Percentiles rank a stretch among this genome's conserved stretches.
phyloP scores from a whole-genome alignment of 2,888 invertebrate species.

The Amphipoea lucens region DNA sequence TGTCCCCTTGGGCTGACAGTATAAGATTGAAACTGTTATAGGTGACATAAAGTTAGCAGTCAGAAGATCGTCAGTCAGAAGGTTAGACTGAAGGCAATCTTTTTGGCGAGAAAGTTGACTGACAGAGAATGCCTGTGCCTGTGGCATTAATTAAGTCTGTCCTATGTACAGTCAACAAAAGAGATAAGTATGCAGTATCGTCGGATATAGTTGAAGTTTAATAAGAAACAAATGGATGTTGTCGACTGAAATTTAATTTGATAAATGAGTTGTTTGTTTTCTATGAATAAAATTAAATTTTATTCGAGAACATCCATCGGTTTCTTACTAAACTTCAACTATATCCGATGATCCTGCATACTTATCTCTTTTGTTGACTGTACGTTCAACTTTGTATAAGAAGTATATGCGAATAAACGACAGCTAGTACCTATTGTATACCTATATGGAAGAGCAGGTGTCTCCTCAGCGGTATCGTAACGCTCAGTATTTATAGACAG shows the following conservation, averaged over 20 bases:
- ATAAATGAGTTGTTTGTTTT: too few species aligned
- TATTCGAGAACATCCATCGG: too few species aligned
- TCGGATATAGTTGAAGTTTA: too few species aligned
- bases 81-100: not conserved
- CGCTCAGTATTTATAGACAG: not conserved
- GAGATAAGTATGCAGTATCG: too few species aligned
- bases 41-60: not conserved
- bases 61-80: not conserved
- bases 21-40: not conserved
- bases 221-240: too few species aligned
- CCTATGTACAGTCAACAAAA: too few species aligned
- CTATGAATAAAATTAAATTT: too few species aligned
- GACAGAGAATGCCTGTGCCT: too few species aligned
- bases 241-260: too few species aligned
- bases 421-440: constrained; percentile 15
- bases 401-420: not conserved
- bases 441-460: constrained; percentile 26
- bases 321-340: too few species aligned
- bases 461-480: not conserved
- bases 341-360: too few species aligned
- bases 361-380: too few species aligned
- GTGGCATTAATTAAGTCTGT: not conserved
- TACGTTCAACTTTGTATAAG: not conserved
- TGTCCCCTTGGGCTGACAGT: not conserved
- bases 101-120: not conserved